These are phyloP conservation scores for Noctilio leporinus DNA, from an alignment of 2,113 vertebrate species.

Conservation along the genomic window DNA sequence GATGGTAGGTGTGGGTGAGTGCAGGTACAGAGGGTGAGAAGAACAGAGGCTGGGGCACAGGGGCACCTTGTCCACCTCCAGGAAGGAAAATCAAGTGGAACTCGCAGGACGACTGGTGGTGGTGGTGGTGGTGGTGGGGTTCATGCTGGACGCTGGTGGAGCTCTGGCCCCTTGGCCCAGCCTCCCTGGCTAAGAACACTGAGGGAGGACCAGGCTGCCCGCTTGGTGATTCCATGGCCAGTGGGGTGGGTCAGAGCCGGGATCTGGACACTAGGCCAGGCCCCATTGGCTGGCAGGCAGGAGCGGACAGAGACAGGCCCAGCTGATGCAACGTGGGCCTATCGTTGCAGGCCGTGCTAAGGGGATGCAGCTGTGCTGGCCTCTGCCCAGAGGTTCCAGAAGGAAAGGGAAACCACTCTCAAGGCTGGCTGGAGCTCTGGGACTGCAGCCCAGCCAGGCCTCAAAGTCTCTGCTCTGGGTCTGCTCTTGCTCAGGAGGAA, in stretches of 20 bases:
- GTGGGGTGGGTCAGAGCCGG: not conserved
- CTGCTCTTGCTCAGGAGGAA: conserved; percentile 58
- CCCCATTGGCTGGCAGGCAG: conserved; percentile 44
- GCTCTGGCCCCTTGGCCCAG: not conserved
- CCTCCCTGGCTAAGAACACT: not conserved
- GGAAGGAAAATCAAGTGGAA: not conserved
- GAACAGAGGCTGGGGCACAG: not conserved
- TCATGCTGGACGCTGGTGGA: not conserved
- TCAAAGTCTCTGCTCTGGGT: not conserved
- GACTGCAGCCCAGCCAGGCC: not conserved
- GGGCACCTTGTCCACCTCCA: not conserved
- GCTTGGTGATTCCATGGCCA: not conserved
- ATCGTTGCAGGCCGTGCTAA: conserved; percentile 23
- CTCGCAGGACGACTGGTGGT: not conserved
- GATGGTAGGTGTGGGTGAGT: not conserved
- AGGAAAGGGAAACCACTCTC: not conserved
- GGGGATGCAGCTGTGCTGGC: conserved; percentile 59
- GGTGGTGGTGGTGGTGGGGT: not conserved
- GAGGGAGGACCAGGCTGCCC: not conserved
- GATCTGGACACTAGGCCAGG: conserved; percentile 53
- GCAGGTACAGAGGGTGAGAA: not conserved
- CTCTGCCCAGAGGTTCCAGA: conserved; percentile 31
- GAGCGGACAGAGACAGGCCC: conserved; percentile 15
- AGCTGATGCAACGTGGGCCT: conserved; percentile 67
- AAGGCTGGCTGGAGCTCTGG: not conserved